A percentile compares a stretch with the other conserved stretches of the same genome.
Conservation (phyloP, 2,113 vertebrate genomes). For the Chloropsis hardwickii region DNA sequence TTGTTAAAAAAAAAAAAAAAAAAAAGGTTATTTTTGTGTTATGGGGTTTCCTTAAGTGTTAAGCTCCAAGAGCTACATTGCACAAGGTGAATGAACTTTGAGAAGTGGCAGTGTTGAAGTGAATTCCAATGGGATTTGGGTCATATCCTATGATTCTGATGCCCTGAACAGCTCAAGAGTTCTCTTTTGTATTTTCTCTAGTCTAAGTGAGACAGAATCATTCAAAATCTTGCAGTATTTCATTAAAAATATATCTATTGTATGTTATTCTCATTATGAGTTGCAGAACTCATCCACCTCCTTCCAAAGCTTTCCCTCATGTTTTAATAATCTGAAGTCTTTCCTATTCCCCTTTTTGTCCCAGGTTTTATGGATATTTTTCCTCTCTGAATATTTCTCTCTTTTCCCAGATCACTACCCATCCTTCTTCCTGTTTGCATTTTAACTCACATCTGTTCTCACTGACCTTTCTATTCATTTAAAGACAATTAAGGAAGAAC, state of each 20-base stretch:
- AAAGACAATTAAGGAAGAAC: not conserved
- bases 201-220: not conserved
- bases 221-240: not conserved
- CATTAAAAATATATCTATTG: too few relatives aligned
- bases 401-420: too few relatives aligned
- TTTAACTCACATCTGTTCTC: not conserved
- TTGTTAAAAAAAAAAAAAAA: not conserved
- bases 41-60: not conserved
- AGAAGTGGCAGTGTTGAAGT: not conserved
- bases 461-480: not conserved
- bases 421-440: not conserved
- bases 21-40: not conserved
- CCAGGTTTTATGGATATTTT: not conserved
- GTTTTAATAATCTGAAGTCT: not conserved
- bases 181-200: not conserved
- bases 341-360: not conserved
- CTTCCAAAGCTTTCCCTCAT: not conserved
- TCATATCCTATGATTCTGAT: not conserved
- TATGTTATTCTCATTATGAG: not conserved
- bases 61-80: constrained; percentile 42
- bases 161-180: not conserved
- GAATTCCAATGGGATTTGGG: not conserved
- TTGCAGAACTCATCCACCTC: not conserved
- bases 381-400: not conserved
- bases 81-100: not conserved